phyloP scores from a whole-genome alignment of 2,797 vertebrate genomes.

The Hapalemur alaotrensis region DNA sequence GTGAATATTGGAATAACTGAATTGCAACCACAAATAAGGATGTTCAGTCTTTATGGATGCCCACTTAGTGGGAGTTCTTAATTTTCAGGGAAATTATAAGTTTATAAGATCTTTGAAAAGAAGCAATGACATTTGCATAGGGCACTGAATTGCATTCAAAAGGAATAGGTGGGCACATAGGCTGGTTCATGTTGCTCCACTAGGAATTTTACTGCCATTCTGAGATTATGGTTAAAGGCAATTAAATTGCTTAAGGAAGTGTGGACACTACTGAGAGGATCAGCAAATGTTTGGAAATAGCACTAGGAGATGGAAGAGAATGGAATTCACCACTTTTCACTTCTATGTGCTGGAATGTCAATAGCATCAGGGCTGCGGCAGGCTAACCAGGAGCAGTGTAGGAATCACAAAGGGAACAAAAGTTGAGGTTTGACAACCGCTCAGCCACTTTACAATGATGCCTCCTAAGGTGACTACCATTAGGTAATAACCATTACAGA shows the following conservation, averaged over 20 bases:
- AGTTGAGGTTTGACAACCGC: background rate
- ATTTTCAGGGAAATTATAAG: background rate
- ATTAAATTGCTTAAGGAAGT: background rate
- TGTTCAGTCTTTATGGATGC: background rate
- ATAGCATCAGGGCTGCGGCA: background rate
- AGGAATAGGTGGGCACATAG: background rate
- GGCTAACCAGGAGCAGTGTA: background rate
- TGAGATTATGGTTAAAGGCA: background rate
- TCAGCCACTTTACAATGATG: background rate
- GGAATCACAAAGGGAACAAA: background rate
- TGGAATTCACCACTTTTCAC: background rate
- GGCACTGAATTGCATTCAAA: background rate
- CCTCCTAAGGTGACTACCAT: background rate
- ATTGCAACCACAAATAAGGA: background rate
- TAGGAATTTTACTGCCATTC: background rate
- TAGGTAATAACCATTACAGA: background rate
- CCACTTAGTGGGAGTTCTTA: background rate
- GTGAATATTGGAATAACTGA: background rate
- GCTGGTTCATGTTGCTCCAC: background rate
- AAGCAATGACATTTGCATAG: background rate
- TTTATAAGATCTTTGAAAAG: background rate
- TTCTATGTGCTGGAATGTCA: fast-evolving
- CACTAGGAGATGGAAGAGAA: background rate
- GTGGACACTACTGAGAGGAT: background rate
- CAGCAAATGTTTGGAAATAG: background rate